Conservation (phyloP, 1,140 invertebrate genomes). For the Oryzaephilus surinamensis region DNA sequence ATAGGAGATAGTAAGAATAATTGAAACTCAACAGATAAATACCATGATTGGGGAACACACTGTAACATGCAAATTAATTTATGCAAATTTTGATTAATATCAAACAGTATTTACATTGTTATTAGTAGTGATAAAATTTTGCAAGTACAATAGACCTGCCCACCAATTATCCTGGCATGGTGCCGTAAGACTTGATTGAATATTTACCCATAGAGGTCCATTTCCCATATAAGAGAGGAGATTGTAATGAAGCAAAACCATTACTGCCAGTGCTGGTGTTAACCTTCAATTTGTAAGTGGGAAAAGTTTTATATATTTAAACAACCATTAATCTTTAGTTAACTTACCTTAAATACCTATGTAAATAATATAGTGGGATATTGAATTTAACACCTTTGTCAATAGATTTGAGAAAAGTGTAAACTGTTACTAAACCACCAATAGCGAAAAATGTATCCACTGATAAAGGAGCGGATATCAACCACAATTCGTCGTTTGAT, state of each 20-base stretch:
- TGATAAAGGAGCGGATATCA: conserved; percentile 27
- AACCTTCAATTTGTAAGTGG: no score
- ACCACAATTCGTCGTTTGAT: not conserved
- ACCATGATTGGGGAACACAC: conserved; percentile 14
- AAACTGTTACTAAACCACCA: conserved; percentile 49
- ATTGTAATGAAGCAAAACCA: conserved; percentile 4
- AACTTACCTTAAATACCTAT: conserved; percentile 44
- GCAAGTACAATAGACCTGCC: conserved; percentile 39
- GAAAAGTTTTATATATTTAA: no score
- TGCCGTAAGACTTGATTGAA: conserved; percentile 21
- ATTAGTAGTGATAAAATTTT: no score
- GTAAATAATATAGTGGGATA: conserved; percentile 40
- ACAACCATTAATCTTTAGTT: no score
- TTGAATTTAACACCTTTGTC: conserved; percentile 32
- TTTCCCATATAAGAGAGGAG: conserved; percentile 4
- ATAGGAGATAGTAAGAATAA: conserved; percentile 14
- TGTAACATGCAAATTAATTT: no score
- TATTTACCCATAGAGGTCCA: conserved; percentile 39
- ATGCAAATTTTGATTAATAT: conserved; percentile 39
- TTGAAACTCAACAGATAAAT: conserved; percentile 13
- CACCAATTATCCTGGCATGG: conserved; percentile 42
- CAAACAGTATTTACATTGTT: no score
- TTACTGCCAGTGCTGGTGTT: conserved; percentile 11
- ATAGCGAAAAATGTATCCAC: conserved; percentile 48
- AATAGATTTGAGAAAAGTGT: conserved; percentile 42